These are phyloP conservation scores for Trachurus trachurus DNA, from an alignment of 2,797 vertebrate species.

Conservation along the genomic window DNA sequence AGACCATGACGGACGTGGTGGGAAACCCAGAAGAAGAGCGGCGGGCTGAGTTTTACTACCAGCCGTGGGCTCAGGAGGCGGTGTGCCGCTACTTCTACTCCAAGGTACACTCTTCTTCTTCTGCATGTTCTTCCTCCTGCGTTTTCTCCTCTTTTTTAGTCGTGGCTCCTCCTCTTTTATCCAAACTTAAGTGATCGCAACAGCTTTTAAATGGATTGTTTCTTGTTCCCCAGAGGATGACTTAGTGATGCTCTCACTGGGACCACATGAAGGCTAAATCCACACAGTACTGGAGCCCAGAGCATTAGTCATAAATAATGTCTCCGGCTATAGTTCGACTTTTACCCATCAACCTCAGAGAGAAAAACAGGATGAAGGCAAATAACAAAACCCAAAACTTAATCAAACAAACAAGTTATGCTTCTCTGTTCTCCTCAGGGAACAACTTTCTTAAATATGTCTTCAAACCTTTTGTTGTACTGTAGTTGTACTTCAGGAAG, in stretches of 20 bases:
- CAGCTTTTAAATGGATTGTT: neutral
- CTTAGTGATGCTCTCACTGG: neutral
- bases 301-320: neutral
- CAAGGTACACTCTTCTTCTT: constrained; percentile 86
- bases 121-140: neutral
- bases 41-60: constrained; percentile 98
- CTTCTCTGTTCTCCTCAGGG: too few relatives aligned
- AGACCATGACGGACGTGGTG: constrained; percentile 99
- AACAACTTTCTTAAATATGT: too few relatives aligned
- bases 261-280: too few relatives aligned
- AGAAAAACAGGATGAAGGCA: too few relatives aligned
- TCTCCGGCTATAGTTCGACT: too few relatives aligned
- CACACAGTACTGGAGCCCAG: neutral
- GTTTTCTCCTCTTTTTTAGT: neutral
- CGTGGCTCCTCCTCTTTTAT: neutral
- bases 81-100: constrained; percentile 99
- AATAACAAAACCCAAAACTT: too few relatives aligned
- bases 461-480: too few relatives aligned
- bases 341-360: too few relatives aligned
- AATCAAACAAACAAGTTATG: too few relatives aligned
- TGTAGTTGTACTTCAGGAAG: too few relatives aligned
- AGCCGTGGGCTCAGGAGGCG: constrained; percentile 98
- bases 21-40: constrained; percentile 98
- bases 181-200: neutral
- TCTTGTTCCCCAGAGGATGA: neutral